A percentile compares a stretch with the other conserved stretches of the same genome.
phyloP scores from a whole-genome alignment of 2,113 vertebrate genomes.

The Lepisosteus oculatus region DNA sequence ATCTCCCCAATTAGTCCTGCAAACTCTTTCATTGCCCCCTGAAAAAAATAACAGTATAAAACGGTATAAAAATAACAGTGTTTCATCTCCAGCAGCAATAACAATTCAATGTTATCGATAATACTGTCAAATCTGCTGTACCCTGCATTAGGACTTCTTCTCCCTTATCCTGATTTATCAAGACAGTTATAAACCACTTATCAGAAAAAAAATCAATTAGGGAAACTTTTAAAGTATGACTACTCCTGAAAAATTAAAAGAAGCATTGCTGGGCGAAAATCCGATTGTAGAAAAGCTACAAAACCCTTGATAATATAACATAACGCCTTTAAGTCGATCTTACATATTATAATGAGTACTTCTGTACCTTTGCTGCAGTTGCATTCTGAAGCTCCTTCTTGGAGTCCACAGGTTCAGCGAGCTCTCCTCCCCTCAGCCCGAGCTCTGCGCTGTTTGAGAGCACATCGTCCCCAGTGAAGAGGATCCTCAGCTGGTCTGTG shows the following conservation, averaged over 20 bases:
- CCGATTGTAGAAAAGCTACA: too few species aligned
- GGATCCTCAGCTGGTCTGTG: conserved; percentile 42
- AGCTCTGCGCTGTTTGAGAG: conserved; percentile 43
- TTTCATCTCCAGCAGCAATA: not conserved
- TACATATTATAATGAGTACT: not conserved
- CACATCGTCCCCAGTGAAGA: conserved; percentile 52
- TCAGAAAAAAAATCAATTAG: not conserved
- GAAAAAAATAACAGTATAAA: not conserved
- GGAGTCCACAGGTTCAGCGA: conserved; percentile 25
- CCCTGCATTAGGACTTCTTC: too few species aligned
- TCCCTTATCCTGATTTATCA: not conserved
- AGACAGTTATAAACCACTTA: conserved; percentile 1
- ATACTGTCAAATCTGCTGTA: too few species aligned
- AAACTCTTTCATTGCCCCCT: conserved; percentile 65
- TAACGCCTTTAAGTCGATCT: too few species aligned
- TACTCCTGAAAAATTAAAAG: too few species aligned
- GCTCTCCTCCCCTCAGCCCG: conserved; percentile 49
- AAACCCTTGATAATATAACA: too few species aligned
- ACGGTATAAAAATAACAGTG: not conserved
- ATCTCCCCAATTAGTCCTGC: conserved; percentile 59
- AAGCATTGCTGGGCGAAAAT: too few species aligned
- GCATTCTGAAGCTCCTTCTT: conserved; percentile 39
- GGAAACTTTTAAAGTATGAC: too few species aligned
- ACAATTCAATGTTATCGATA: too few species aligned
- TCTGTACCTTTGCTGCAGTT: conserved; percentile 42